Evolutionary conservation across 2,113 vertebrate genomes (phyloP), one percentile per base, ranked within the genome.

Genomic region (Isurus oxyrinchus): DNA sequence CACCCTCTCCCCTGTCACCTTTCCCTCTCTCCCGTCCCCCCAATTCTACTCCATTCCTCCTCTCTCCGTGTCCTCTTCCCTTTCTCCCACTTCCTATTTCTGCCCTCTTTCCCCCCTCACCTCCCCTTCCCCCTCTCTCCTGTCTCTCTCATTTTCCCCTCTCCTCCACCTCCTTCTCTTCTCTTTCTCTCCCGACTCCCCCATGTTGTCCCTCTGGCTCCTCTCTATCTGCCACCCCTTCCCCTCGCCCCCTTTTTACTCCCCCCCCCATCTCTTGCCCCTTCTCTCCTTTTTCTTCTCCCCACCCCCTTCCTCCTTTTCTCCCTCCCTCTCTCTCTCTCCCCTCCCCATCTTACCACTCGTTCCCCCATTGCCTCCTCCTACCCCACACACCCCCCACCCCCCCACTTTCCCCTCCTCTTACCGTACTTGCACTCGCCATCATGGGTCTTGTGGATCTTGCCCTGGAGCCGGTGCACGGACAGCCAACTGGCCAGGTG

Each of bases 361-460:
- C 19, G 3, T 27, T 5, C 23, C 35, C 27, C 31, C 0, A 19
- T 19, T 6, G 21, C 23, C 69, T 25, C 44, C 8, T 5, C 5
- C 7, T 2, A 21, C 35, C 4, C 91, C 3, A 35, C 5, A 31
- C n/a, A n/a, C n/a, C 7, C 0, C 2, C 10, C 2, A 2, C 2
- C 13, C 13, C 49, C 19, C 61, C 5, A 61, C 2, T 11, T 5
- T 40, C 31, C 25, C 81, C 14, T 11, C 23, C 13, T 97, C 98
- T 98, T 97, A 98, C 98, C 98, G 23, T 97, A 97, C 96, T 97
- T 97, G 96, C 98, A 98, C 96, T 97, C 97, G 31, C 98, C 98
- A 5, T 97, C 97, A 87, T 97, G 97, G 10, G 67, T 96, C 96
- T 98, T 98, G 96, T 97, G 97, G 81, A 98, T 95, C 49, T 97